Evolutionary conservation across 2,113 vertebrate species (phyloP).

Genomic region (Scolopax mira): DNA sequence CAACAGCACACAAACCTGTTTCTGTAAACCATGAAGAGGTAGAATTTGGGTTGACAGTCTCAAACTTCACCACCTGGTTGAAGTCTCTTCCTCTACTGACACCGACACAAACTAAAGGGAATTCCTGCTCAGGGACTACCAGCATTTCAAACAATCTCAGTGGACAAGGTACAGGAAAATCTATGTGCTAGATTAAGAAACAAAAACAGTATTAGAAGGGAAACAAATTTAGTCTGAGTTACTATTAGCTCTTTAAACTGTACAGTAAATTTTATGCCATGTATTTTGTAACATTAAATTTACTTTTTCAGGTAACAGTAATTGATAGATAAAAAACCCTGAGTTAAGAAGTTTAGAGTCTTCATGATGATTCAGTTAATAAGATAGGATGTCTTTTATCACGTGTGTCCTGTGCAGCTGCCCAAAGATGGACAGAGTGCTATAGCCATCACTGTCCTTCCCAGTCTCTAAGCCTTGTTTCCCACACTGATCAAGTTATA

Average conservation of each 20-base stretch:
- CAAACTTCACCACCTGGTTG: slow-evolving; percentile 94
- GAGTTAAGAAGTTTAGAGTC: not conserved
- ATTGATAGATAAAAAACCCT: not conserved
- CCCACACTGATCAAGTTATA: not conserved
- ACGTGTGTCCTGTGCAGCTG: not conserved
- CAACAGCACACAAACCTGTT: slow-evolving; percentile 79
- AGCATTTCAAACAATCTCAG: slow-evolving; percentile 97
- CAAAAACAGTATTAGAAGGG: slow-evolving; percentile 24
- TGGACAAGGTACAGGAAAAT: slow-evolving; percentile 94
- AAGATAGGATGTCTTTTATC: not conserved
- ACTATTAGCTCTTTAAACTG: not conserved
- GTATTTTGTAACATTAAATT: not conserved
- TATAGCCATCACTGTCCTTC: not conserved
- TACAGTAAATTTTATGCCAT: not conserved
- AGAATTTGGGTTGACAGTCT: slow-evolving; percentile 95
- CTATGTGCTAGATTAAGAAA: slow-evolving; percentile 84
- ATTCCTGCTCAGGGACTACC: slow-evolving; percentile 94
- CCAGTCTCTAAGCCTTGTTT: not conserved
- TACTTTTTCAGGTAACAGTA: not conserved
- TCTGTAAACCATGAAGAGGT: slow-evolving; percentile 95
- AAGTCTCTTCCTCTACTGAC: slow-evolving; percentile 93
- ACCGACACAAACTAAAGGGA: slow-evolving; percentile 93
- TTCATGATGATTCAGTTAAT: not conserved
- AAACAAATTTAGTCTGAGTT: not conserved
- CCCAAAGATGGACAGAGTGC: not conserved